Conservation (phyloP, 2,888 invertebrate species). For the Leptinotarsa rubiginosa region DNA sequence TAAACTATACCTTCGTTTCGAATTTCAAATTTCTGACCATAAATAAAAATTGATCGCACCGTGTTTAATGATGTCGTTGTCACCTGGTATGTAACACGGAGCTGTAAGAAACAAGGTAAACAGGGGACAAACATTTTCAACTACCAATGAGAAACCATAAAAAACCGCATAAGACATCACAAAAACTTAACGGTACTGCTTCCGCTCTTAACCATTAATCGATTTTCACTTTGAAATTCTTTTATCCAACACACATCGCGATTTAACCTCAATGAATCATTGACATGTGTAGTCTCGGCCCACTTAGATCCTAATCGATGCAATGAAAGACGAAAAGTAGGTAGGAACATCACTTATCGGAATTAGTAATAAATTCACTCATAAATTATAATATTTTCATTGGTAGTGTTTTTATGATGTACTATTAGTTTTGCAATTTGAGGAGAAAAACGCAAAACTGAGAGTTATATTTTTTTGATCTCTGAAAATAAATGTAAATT, state of each 20-base stretch:
- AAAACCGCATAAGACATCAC: neutral
- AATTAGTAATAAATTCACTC: neutral
- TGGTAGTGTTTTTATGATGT: too few species aligned
- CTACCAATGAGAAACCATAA: neutral
- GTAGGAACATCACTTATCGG: slow-evolving; percentile 3
- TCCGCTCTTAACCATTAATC: slow-evolving; percentile 7
- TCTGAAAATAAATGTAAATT: too few species aligned
- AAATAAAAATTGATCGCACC: too few species aligned
- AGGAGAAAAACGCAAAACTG: too few species aligned
- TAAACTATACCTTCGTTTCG: too few species aligned
- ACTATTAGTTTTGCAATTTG: too few species aligned
- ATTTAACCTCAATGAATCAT: slow-evolving; percentile 35
- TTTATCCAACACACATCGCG: slow-evolving; percentile 5
- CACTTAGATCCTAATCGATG: slow-evolving; percentile 38
- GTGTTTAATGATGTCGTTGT: too few species aligned
- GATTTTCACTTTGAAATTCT: slow-evolving; percentile 15
- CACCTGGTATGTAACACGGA: neutral
- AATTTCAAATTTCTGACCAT: too few species aligned
- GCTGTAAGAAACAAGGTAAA: neutral
- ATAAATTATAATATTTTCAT: neutral
- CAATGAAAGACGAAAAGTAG: slow-evolving; percentile 2
- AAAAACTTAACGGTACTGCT: neutral
- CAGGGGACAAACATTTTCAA: neutral
- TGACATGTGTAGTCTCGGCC: slow-evolving; percentile 42
- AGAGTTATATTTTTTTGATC: too few species aligned